Evolutionary conservation across 30 jellyfish, hydroid and myxozoan genomes (phyloP), one percentile per base, ranked within the genome.

Genomic region (Aurelia aurita complex sp. Pacific): DNA sequence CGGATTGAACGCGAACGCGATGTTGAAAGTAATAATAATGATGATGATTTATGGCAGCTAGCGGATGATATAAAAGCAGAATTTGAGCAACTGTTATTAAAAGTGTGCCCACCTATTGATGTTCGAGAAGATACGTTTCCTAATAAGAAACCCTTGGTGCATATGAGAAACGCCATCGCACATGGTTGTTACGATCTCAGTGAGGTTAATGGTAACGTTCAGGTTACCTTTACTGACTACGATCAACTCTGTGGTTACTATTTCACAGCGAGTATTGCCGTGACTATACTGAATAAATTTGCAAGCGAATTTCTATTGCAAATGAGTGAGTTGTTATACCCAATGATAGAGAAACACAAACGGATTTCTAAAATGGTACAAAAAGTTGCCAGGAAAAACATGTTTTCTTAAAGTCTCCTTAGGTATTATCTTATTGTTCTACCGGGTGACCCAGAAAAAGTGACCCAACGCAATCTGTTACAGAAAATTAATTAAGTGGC

Each of bases 161-260:
- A 86, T 33, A 70, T 92, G 13, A 52, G 62, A 35, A 80, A 83
- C 19, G 97, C 98, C 29, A 92, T 92, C 1, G 52, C 91, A 4
- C 92, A 81, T 52, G 98, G 98, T 2, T 79, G 86, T 60, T 92
- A 92, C 59, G 89, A 57, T 17, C 59, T 92, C 51, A 60, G 91
- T 16, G 97, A 87, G 32, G 96, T 80, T 54, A 82, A 92, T 62
- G 97, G 97, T 11, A 86, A 92, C 67, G 92, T 85, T 6, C 65
- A 60, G n/a, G 96, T 91, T 54, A 86, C 96, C 15, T 92, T 92
- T 69, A 79, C 74, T 51, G 98, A 92, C 68, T 74, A 86, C 70
- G 98, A 92, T 72, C 91, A 79, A 15, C 77, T 92, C 61, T 92
- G 98, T 73, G 98, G 96, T 18, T 86, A 92, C 67, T 94, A 75